Percentiles rank a stretch among this genome's conserved stretches.
Evolutionary conservation across 2,113 vertebrate genomes (phyloP).

Genomic region (Gadus macrocephalus): DNA sequence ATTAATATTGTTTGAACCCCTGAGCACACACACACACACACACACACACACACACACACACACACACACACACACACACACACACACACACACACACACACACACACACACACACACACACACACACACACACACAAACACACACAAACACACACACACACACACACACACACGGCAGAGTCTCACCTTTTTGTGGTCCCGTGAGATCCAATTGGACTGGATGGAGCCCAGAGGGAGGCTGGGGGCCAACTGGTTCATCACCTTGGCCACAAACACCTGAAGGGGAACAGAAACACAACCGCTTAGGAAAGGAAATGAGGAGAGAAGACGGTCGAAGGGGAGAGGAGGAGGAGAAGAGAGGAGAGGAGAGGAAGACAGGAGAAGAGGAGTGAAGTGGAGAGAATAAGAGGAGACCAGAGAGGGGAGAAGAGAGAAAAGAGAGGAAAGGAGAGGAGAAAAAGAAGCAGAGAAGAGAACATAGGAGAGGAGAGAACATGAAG

Average conservation of each 20-base stretch:
- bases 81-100: conserved; percentile 39
- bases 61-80: conserved; percentile 40
- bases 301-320: too few relatives aligned
- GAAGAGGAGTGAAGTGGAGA: neutral
- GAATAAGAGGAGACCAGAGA: neutral
- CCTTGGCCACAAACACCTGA: conserved; percentile 87
- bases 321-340: neutral
- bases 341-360: neutral
- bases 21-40: neutral
- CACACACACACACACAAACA: conserved; percentile 39
- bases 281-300: conserved; percentile 4
- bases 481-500: neutral
- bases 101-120: conserved; percentile 43
- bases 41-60: conserved; percentile 38
- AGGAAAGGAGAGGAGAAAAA: neutral
- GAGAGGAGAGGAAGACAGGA: neutral
- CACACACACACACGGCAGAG: conserved; percentile 35
- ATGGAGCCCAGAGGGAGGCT: conserved; percentile 83
- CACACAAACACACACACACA: conserved; percentile 43
- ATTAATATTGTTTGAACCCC: too few relatives aligned
- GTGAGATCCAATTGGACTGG: conserved; percentile 81
- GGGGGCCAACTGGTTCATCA: conserved; percentile 86
- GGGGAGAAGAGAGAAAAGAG: neutral
- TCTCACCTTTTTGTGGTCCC: conserved; percentile 87
- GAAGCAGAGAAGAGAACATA: neutral